A percentile compares a stretch with the other conserved stretches of the same genome.
Conservation (phyloP, 2,888 invertebrate genomes). For the Rhingia campestris region DNA sequence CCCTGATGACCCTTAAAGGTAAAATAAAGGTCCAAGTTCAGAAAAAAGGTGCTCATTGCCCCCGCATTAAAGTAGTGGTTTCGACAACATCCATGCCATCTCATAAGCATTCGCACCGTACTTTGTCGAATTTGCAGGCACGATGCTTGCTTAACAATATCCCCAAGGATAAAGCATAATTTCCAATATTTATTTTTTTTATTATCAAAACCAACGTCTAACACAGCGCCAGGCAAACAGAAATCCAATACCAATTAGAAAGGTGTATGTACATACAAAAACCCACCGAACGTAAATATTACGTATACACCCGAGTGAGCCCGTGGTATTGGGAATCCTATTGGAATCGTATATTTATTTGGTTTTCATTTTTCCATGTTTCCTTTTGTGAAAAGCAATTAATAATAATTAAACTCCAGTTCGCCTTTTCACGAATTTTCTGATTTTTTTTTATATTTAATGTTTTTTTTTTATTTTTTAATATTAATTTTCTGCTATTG, state of each 20-base stretch:
- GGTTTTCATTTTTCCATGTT: not conserved
- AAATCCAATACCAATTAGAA: not conserved
- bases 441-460: not conserved
- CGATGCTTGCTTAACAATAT: not conserved
- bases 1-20: no score
- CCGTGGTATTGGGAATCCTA: not conserved
- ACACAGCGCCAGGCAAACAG: not conserved
- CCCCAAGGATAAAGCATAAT: not conserved
- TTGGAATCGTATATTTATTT: not conserved
- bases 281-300: not conserved
- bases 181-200: not conserved
- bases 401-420: not conserved
- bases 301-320: slow-evolving; percentile 24
- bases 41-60: no score
- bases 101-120: no score
- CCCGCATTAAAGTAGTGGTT: no score
- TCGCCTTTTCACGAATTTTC: not conserved
- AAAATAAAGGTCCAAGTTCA: no score
- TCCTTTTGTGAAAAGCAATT: not conserved
- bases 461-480: not conserved
- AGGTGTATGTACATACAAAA: no score
- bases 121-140: no score
- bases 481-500: not conserved
- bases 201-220: not conserved
- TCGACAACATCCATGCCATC: no score